These are phyloP conservation scores for Pangasius mekongensis DNA, from an alignment of 2,797 vertebrate genomes.

Conservation along the genomic window DNA sequence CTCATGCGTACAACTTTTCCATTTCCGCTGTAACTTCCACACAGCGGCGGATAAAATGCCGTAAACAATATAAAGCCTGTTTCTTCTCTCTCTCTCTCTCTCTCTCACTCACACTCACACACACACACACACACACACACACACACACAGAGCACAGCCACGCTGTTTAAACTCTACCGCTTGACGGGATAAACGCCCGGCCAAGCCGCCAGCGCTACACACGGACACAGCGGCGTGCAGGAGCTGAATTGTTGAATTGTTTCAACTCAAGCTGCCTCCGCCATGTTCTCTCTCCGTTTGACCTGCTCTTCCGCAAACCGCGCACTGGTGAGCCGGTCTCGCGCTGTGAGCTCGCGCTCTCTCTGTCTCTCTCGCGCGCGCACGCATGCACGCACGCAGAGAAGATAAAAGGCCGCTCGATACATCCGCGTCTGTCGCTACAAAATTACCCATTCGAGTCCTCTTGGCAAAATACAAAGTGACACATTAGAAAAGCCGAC, in stretches of 20 bases:
- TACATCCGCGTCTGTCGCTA: neutral
- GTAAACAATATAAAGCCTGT: constrained; percentile 43
- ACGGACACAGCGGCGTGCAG: neutral
- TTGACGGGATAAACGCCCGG: neutral
- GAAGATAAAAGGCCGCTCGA: neutral
- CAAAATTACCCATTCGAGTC: neutral
- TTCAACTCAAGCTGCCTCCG: constrained; percentile 59
- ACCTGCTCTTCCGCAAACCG: constrained; percentile 67
- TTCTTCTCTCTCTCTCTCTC: constrained; percentile 7
- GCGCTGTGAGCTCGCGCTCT: neutral
- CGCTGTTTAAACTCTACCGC: neutral
- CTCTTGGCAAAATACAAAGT: neutral
- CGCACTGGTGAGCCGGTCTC: constrained; percentile 10
- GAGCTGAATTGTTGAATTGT: constrained; percentile 60
- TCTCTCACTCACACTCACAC: no score
- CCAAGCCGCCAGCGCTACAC: neutral
- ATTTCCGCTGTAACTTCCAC: constrained; percentile 69
- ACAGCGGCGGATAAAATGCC: constrained; percentile 26
- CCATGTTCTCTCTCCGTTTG: constrained; percentile 67
- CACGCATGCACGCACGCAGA: neutral
- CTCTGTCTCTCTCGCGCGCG: neutral
- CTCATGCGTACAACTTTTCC: constrained; percentile 66
- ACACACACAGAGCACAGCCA: neutral
- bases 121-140: no score
- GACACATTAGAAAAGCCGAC: constrained; percentile 35